Percentiles rank a stretch among this genome's conserved stretches.
Evolutionary conservation across 2,888 invertebrate genomes (phyloP).

Genomic region (Biston betularia): DNA sequence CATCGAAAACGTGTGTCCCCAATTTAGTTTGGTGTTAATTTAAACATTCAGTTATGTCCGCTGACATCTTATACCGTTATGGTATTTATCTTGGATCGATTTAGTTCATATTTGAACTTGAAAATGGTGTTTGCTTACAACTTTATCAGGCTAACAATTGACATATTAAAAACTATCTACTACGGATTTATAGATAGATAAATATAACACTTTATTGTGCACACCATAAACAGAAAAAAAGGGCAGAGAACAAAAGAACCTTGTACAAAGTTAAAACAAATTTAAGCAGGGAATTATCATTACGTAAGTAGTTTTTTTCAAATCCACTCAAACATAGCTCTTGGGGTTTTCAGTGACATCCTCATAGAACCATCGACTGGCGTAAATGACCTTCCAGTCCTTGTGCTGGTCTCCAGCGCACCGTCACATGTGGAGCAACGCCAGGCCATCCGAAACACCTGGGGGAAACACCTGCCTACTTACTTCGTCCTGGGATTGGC

Average conservation of each 20-base stretch:
- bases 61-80: neutral
- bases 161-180: too few relatives aligned
- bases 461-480: slow-evolving; percentile 83
- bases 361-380: slow-evolving; percentile 70
- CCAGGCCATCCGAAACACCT: slow-evolving; percentile 85
- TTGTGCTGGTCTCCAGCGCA: slow-evolving; percentile 84
- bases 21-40: slow-evolving; percentile 3
- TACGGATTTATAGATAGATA: too few relatives aligned
- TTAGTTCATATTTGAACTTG: too few relatives aligned
- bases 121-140: too few relatives aligned
- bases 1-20: neutral
- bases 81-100: neutral
- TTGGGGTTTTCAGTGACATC: slow-evolving; percentile 58
- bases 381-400: slow-evolving; percentile 55
- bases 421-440: slow-evolving; percentile 80
- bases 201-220: too few relatives aligned
- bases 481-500: slow-evolving; percentile 86
- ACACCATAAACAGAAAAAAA: too few relatives aligned
- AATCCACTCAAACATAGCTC: too few relatives aligned
- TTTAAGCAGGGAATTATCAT: too few relatives aligned
- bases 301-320: too few relatives aligned
- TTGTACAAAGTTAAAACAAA: too few relatives aligned
- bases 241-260: too few relatives aligned
- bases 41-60: neutral
- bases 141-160: too few relatives aligned